Percentiles rank a stretch among this genome's conserved stretches.
Evolutionary conservation across 2,113 vertebrate species (phyloP).

Genomic region (Isurus oxyrinchus): DNA sequence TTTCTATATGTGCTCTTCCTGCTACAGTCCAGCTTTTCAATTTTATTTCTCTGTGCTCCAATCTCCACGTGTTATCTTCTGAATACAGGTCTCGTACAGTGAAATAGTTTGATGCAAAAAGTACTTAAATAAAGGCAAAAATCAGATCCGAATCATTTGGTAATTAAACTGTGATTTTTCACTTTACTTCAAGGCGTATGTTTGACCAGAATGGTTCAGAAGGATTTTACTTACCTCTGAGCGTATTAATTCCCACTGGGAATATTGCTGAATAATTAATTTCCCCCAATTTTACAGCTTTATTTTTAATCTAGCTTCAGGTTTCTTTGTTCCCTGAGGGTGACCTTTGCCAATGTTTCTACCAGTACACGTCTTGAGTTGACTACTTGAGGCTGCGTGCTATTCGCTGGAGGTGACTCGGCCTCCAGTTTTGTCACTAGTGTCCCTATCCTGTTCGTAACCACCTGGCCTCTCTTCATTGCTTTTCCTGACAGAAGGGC

Average conservation of each 20-base stretch:
- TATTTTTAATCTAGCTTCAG: background rate
- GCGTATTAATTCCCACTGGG: background rate
- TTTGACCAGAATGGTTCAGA: background rate
- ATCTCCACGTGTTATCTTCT: background rate
- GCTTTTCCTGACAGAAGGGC: background rate
- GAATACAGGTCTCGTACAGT: background rate
- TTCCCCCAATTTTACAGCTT: background rate
- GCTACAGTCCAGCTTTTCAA: background rate
- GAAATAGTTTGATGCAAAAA: slow-evolving; percentile 9
- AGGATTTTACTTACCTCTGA: background rate
- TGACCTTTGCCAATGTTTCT: background rate
- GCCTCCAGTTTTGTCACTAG: background rate
- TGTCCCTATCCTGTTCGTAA: no score
- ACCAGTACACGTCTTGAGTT: background rate
- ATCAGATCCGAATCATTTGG: background rate
- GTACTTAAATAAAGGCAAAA: background rate
- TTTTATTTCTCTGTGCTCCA: background rate
- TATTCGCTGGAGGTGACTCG: background rate
- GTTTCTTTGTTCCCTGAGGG: background rate
- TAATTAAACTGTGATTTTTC: background rate
- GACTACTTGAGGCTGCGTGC: background rate
- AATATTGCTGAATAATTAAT: background rate
- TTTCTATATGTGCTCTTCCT: background rate
- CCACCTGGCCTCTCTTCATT: background rate
- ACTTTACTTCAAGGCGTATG: background rate